Evolutionary conservation across 1,140 invertebrate genomes (phyloP).

Genomic region (Argopecten irradians): DNA sequence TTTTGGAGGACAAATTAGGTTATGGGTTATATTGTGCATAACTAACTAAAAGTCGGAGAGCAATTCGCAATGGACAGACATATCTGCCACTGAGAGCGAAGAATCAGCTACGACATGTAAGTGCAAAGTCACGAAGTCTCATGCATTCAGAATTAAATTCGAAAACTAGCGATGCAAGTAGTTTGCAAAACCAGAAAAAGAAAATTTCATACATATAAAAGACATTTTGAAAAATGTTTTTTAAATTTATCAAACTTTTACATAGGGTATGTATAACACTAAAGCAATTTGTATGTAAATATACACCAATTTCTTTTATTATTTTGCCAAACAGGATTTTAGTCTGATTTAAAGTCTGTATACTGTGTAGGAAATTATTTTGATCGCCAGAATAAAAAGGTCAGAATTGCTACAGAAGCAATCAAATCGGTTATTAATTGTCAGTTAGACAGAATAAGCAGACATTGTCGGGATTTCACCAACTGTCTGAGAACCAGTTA

Average conservation of each 20-base stretch:
- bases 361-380: neutral
- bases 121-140: neutral
- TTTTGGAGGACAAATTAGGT: neutral
- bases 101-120: neutral
- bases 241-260: neutral
- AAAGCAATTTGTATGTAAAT: slow-evolving; percentile 5
- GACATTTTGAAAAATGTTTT: neutral
- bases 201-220: neutral
- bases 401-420: slow-evolving; percentile 1
- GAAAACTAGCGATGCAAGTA: neutral
- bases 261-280: neutral
- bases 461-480: slow-evolving; percentile 14
- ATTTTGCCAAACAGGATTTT: neutral
- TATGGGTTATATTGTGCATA: neutral
- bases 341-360: neutral
- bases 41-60: neutral
- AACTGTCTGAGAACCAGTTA: slow-evolving; percentile 9
- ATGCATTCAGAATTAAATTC: neutral
- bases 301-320: neutral
- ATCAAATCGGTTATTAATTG: neutral
- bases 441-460: neutral
- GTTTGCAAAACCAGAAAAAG: neutral
- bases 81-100: neutral
- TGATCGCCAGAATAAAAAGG: slow-evolving; percentile 6
- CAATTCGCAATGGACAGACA: neutral